Conservation (phyloP, 1,140 invertebrate genomes). For the Pachypeltis micranthus region DNA sequence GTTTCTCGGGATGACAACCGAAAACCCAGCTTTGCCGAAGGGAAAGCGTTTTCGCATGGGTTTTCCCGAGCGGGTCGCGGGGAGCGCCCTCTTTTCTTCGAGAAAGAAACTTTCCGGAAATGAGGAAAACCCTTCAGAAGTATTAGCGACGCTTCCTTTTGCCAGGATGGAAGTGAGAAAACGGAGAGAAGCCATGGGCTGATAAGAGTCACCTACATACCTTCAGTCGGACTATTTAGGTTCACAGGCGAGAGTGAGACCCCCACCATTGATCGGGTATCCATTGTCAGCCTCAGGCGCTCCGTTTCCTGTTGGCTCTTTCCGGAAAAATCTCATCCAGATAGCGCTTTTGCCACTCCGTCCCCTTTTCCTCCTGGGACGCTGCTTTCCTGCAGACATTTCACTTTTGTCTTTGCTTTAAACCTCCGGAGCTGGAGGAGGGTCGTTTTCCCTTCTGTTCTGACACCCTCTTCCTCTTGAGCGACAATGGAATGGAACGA, state of each 20-base stretch:
- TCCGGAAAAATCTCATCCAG: conserved; percentile 6
- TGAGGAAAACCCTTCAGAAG: conserved; percentile 1
- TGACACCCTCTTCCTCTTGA: not conserved
- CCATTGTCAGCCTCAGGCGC: conserved; percentile 1
- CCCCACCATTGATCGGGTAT: conserved; percentile 5
- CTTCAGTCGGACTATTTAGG: not conserved
- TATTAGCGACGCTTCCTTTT: no score
- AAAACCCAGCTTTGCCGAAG: no score
- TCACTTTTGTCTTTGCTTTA: conserved; percentile 1
- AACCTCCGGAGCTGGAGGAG: no score
- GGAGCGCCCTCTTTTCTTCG: not conserved
- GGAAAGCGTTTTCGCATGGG: no score
- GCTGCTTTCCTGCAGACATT: no score
- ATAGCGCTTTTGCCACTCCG: not conserved
- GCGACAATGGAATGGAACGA: not conserved
- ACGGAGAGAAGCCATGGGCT: no score
- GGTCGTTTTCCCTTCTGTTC: no score
- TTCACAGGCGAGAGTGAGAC: not conserved
- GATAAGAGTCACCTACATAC: not conserved
- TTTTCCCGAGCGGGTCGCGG: not conserved
- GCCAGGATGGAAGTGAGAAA: no score
- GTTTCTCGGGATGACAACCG: no score
- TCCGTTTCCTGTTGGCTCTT: no score
- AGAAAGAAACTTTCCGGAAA: not conserved
- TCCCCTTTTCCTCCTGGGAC: not conserved